phyloP scores from a whole-genome alignment of 1,140 invertebrate species.

The Adoxophyes honmai region DNA sequence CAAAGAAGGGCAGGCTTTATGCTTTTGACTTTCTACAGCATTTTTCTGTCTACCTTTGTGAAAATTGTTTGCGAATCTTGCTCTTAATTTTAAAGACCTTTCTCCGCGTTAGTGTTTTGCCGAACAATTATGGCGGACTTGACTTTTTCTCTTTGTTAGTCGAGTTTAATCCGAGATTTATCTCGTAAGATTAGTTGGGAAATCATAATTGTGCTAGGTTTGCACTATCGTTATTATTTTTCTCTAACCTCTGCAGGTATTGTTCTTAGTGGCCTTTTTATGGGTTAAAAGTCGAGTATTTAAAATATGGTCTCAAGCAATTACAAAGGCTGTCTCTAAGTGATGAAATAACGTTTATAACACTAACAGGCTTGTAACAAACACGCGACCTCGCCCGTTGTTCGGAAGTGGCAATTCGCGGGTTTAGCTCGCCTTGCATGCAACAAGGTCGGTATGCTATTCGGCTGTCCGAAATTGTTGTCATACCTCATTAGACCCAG shows the following conservation, averaged over 20 bases:
- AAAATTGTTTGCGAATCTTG: neutral
- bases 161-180: neutral
- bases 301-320: too few species aligned
- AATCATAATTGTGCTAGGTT: constrained; percentile 4
- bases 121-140: neutral
- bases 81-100: neutral
- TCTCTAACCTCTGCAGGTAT: too few species aligned
- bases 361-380: neutral
- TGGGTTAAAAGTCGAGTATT: too few species aligned
- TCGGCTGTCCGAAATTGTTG: neutral
- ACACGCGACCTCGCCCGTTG: constrained; percentile 29
- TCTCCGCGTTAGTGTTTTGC: neutral
- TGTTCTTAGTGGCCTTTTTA: too few species aligned
- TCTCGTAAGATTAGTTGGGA: neutral
- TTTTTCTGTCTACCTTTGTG: neutral
- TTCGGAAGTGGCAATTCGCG: constrained; percentile 50
- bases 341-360: too few species aligned
- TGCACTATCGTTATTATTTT: too few species aligned
- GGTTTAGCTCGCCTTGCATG: constrained; percentile 34
- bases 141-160: neutral
- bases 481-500: neutral
- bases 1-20: too few species aligned
- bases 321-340: too few species aligned
- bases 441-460: constrained; percentile 29
- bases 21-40: neutral